Base-by-base conservation (phyloP, 2,888 invertebrate species). In the Drosophila nr. perissopoda region DNA sequence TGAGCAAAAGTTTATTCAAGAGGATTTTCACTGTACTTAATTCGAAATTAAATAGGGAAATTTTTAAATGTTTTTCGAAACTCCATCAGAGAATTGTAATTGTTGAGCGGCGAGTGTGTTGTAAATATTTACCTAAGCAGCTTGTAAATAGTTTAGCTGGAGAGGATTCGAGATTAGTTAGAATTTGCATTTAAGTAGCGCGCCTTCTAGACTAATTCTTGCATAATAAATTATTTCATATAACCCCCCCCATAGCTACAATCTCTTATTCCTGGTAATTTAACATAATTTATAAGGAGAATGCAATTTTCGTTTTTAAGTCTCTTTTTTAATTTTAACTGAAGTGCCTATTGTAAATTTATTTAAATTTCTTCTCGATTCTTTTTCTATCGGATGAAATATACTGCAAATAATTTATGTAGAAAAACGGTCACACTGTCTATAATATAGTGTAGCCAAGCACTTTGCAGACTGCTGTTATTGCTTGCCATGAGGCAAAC, bases 201-300 rank as follows among this genome's bases (percentile, higher is more conserved):
- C 70, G 70, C 65, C 70, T 81, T 74, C 27, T 79, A 85, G 85
- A 89, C 79, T 86, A 89, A 89, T 86, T 89, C 63, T 76, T 74
- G 77, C 64, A 59, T 89, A 86, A 86, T 86, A 89, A 86, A 86
- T 86, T 86, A 86, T 89, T 87, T 71, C 51, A 67, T 67, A 68
- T 73, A 66, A 70, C 51, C 33, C 48, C n/a, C 29, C 48, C 49
- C 25, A 48, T 46, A 25, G 0, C 7, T 42, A 5, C n/a, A 21
- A n/a, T 21, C 18, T 54, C 48, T 21, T 10, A 21, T 1, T 60
- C 1, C 31, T 75, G 65, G 18, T 73, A 58, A 7, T 42, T 38
- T 2, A 53, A 77, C 38, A 60, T 66, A 0, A 74, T 36, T 27
- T 84, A 18, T 59, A 76, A 0, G 18, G 8, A 0, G 63, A 67